phyloP scores from a whole-genome alignment of 37 sponge, comb jelly and placozoan genomes.

The Cladorhizidae sp. region DNA sequence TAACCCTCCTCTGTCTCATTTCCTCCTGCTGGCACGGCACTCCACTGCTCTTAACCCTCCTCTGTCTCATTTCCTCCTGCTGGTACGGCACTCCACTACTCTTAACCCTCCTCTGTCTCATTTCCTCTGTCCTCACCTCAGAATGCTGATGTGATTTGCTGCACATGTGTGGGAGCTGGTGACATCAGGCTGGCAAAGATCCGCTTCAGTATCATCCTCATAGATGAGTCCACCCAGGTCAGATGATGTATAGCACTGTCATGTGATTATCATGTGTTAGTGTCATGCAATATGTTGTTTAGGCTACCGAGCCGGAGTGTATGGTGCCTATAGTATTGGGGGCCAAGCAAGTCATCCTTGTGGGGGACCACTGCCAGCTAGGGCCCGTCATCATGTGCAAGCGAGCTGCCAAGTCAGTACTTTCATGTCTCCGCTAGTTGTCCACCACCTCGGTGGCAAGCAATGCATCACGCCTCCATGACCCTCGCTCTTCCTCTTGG shows the following conservation, averaged over 20 bases:
- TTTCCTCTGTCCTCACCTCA: slow-evolving; percentile 1
- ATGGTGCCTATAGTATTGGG: slow-evolving; percentile 98
- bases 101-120: background rate
- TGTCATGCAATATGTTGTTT: background rate
- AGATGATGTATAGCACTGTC: background rate
- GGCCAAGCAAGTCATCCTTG: slow-evolving; percentile 90
- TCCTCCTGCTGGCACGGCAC: no score
- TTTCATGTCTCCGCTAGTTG: no score
- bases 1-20: no score
- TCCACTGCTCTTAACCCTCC: no score
- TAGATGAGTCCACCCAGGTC: slow-evolving; percentile 95
- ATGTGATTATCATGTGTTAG: background rate
- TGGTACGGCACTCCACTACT: no score
- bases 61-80: no score
- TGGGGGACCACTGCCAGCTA: slow-evolving; percentile 98
- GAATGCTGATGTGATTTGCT: slow-evolving; percentile 98
- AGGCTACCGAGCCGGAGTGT: slow-evolving; percentile 98
- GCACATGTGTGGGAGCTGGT: slow-evolving; percentile 98
- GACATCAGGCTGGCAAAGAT: slow-evolving; percentile 89
- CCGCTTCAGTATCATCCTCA: slow-evolving; percentile 90
- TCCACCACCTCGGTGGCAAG: no score
- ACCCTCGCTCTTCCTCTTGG: no score
- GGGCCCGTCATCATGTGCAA: slow-evolving; percentile 99
- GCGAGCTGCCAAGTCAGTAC: slow-evolving; percentile 89
- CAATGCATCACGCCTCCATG: background rate